These are phyloP conservation scores for Hyperoplus immaculatus DNA, from an alignment of 2,797 vertebrate species.

Conservation along the genomic window DNA sequence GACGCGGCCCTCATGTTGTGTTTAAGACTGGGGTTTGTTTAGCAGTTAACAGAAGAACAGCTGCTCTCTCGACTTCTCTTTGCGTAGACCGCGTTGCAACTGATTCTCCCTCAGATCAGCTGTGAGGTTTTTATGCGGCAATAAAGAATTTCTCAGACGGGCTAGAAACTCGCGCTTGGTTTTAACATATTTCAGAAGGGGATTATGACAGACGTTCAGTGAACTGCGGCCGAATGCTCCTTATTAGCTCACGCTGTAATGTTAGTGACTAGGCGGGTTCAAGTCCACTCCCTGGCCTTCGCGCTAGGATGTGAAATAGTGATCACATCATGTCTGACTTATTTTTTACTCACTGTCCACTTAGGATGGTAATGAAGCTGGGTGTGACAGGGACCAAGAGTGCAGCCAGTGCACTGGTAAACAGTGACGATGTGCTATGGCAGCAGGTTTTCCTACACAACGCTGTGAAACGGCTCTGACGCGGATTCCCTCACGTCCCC, in stretches of 20 bases:
- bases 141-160: conserved; percentile 81
- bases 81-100: conserved; percentile 36
- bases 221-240: conserved; percentile 61
- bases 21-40: conserved; percentile 26
- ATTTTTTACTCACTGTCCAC: conserved; percentile 67
- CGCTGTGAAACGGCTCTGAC: conserved; percentile 27
- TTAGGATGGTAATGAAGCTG: conserved; percentile 46
- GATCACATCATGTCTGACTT: conserved; percentile 61
- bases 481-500: conserved; percentile 1
- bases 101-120: conserved; percentile 61
- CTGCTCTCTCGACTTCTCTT: conserved; percentile 47
- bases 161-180: conserved; percentile 78
- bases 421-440: conserved; percentile 57
- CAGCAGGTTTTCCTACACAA: conserved; percentile 40
- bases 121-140: conserved; percentile 74
- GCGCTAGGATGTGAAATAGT: conserved; percentile 74
- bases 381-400: conserved; percentile 55
- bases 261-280: conserved; percentile 65
- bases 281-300: conserved; percentile 71
- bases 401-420: conserved; percentile 54
- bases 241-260: conserved; percentile 82
- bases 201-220: conserved; percentile 77
- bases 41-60: conserved; percentile 35
- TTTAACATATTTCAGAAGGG: conserved; percentile 83
- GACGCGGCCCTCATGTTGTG: conserved; percentile 71